phyloP scores from a whole-genome alignment of 2,797 vertebrate species.

The Stomatorhinus walkeri region DNA sequence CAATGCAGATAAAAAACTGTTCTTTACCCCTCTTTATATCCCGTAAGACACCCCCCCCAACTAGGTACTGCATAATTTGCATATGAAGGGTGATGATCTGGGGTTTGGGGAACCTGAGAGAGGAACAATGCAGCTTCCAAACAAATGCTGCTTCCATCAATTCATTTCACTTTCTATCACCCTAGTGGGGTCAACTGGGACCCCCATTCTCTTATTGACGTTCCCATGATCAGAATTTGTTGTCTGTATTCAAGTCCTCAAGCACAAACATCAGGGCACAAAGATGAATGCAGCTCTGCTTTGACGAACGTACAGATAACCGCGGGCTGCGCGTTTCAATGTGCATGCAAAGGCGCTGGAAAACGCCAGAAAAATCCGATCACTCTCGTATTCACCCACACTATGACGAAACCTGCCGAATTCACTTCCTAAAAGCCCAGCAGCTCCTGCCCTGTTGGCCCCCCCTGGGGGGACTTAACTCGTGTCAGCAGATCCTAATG shows the following conservation, averaged over 20 bases:
- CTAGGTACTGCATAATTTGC: background rate
- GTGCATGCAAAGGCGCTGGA: background rate
- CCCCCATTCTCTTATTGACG: background rate
- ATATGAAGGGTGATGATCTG: background rate
- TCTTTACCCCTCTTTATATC: background rate
- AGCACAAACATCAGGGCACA: background rate
- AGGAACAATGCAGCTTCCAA: background rate
- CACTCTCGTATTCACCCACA: background rate
- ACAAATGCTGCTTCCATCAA: background rate
- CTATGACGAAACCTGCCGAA: background rate
- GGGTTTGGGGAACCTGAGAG: background rate
- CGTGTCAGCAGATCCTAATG: background rate
- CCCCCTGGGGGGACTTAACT: background rate
- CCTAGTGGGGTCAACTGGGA: background rate
- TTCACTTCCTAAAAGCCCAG: background rate
- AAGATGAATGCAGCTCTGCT: background rate
- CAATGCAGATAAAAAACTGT: background rate
- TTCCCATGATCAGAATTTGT: background rate
- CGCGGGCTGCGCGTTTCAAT: no score
- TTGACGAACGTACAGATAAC: background rate
- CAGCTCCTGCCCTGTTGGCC: background rate
- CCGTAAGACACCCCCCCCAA: background rate
- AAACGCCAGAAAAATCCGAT: background rate
- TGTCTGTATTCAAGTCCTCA: background rate
- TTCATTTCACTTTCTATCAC: background rate